Evolutionary conservation across 2,888 invertebrate genomes (phyloP).

Genomic region (Leptinotarsa rubiginosa): DNA sequence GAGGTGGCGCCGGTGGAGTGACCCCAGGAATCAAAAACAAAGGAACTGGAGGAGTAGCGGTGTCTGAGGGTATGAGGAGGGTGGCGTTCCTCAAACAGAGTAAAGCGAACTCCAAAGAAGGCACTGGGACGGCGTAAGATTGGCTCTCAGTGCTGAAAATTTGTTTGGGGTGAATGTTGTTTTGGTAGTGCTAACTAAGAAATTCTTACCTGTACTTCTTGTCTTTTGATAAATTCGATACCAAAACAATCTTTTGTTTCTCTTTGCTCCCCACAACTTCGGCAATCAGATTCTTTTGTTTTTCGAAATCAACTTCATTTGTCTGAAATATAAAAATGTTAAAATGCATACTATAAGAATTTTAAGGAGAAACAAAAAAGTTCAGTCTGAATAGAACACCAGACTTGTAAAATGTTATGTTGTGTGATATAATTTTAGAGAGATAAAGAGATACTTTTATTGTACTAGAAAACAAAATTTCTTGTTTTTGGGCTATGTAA

Average conservation of each 20-base stretch:
- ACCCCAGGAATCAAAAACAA: constrained; percentile 62
- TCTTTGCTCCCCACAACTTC: constrained; percentile 72
- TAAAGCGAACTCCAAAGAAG: constrained; percentile 90
- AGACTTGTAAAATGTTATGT: too few relatives aligned
- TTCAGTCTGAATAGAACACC: too few relatives aligned
- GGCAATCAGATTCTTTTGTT: constrained; percentile 72
- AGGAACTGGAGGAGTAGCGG: constrained; percentile 63
- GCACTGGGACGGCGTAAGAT: constrained; percentile 87
- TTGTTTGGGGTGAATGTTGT: neutral
- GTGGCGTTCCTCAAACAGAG: constrained; percentile 89
- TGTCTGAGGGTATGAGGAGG: constrained; percentile 73
- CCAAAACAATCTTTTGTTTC: constrained; percentile 74
- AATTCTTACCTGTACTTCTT: constrained; percentile 67
- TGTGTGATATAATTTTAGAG: too few relatives aligned
- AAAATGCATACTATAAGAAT: neutral
- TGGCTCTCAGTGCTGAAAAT: constrained; percentile 71
- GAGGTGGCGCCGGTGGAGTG: constrained; percentile 62
- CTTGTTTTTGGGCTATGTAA: too few relatives aligned
- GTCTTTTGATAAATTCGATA: constrained; percentile 69
- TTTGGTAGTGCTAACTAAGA: too few relatives aligned
- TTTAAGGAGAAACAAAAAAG: neutral
- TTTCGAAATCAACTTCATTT: constrained; percentile 73
- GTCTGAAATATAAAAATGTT: constrained; percentile 62
- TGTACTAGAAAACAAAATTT: too few relatives aligned
- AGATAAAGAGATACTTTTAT: too few relatives aligned